These are phyloP conservation scores for Oceanodroma leucorhoa DNA, from an alignment of 2,797 vertebrate genomes.

Conservation along the genomic window DNA sequence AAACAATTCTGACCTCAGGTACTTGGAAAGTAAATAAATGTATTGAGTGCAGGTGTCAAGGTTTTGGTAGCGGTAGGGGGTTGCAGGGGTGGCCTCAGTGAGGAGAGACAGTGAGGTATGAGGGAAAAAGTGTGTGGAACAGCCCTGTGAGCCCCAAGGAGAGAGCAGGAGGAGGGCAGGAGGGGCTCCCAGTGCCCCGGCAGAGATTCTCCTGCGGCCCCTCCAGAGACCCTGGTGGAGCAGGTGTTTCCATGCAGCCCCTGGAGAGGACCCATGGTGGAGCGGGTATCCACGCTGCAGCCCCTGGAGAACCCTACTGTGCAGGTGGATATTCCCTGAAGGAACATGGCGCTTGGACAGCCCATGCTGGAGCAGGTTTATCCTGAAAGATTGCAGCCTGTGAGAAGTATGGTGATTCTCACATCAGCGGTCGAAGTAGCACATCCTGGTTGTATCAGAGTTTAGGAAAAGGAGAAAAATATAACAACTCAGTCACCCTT, in stretches of 20 bases:
- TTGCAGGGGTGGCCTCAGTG: background rate
- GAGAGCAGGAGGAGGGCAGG: background rate
- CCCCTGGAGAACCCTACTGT: background rate
- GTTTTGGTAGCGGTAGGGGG: fast-evolving
- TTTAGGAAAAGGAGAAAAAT: background rate
- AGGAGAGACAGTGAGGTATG: fast-evolving
- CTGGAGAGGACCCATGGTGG: background rate
- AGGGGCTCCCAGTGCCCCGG: fast-evolving
- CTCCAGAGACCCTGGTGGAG: no score
- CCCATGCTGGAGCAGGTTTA: background rate
- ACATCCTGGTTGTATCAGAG: background rate
- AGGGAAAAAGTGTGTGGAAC: background rate
- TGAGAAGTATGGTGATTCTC: background rate
- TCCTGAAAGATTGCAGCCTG: background rate
- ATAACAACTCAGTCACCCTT: background rate
- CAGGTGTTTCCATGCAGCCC: background rate
- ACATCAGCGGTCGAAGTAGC: background rate
- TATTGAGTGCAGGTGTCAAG: background rate
- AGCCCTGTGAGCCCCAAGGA: fast-evolving
- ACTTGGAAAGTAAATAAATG: background rate
- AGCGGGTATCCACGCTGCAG: background rate
- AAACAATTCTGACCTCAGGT: background rate
- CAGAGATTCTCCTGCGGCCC: fast-evolving
- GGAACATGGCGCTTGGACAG: fast-evolving
- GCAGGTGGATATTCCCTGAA: background rate